Evolutionary conservation across 2,113 vertebrate species (phyloP).

Genomic region (Stigmatopora nigra): DNA sequence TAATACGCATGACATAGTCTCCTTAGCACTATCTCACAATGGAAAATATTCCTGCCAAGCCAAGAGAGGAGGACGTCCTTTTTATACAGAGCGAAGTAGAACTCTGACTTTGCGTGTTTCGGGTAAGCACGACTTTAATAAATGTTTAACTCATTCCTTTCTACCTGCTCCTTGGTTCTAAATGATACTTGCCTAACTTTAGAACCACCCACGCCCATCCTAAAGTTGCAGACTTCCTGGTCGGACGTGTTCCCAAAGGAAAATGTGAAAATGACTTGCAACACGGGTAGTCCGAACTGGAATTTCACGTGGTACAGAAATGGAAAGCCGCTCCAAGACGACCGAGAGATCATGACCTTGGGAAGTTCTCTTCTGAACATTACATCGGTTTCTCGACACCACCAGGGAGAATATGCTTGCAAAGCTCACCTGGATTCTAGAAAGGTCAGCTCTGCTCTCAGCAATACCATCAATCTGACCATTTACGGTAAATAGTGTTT

Average conservation of each 20-base stretch:
- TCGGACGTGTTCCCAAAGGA: slow-evolving; percentile 39
- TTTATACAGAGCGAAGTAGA: slow-evolving; percentile 20
- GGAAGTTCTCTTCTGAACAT: background rate
- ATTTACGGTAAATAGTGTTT: slow-evolving; percentile 33
- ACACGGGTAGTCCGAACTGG: slow-evolving; percentile 1
- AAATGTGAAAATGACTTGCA: slow-evolving; percentile 11
- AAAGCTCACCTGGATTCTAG: slow-evolving; percentile 1
- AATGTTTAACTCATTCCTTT: background rate
- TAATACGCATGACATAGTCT: background rate
- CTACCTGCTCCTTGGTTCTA: background rate
- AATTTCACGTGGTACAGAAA: slow-evolving; percentile 26
- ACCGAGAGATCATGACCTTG: accelerated
- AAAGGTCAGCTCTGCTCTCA: slow-evolving; percentile 1
- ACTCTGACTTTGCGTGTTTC: slow-evolving; percentile 12
- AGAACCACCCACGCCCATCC: slow-evolving; percentile 32
- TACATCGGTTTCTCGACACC: accelerated
- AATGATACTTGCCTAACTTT: background rate
- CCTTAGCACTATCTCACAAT: background rate
- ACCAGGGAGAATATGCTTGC: slow-evolving; percentile 31
- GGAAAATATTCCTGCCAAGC: slow-evolving; percentile 38
- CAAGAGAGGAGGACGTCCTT: slow-evolving; percentile 18
- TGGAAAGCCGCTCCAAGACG: accelerated
- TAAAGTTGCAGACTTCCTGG: slow-evolving; percentile 20
- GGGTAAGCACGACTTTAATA: slow-evolving; percentile 15
- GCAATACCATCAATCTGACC: background rate